Evolutionary conservation across 2,113 vertebrate genomes (phyloP).

Genomic region (Opisthocomus hoazin): DNA sequence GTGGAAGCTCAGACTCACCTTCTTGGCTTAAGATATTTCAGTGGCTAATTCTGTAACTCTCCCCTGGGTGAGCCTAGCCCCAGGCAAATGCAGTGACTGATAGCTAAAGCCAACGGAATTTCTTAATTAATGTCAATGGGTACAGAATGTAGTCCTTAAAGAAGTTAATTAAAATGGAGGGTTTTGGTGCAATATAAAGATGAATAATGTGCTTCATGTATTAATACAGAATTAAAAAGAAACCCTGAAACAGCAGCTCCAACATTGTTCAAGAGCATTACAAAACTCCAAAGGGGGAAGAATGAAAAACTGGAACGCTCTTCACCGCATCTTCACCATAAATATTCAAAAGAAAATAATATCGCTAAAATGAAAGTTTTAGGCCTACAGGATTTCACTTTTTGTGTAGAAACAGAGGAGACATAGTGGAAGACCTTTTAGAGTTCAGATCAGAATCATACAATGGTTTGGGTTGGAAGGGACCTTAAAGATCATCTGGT

Average conservation of each 20-base stretch:
- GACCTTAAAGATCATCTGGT: too few relatives aligned
- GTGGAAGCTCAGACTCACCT: background rate
- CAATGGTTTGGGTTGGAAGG: too few relatives aligned
- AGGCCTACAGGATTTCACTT: background rate
- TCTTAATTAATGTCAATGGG: constrained; percentile 29
- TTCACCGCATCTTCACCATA: background rate
- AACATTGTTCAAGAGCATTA: background rate
- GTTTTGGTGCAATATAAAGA: background rate
- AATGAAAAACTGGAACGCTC: background rate
- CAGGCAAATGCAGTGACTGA: background rate
- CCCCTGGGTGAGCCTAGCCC: background rate
- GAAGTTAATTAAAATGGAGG: constrained; percentile 30
- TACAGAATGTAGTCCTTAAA: constrained; percentile 8
- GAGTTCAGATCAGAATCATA: background rate
- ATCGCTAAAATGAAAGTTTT: background rate
- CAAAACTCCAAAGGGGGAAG: background rate
- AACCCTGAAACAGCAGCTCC: background rate
- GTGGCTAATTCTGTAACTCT: background rate
- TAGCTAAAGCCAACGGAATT: background rate
- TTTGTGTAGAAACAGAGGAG: background rate
- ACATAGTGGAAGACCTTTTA: background rate
- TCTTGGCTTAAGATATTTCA: background rate
- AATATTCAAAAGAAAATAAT: background rate
- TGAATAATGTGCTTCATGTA: background rate
- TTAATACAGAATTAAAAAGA: background rate